These are phyloP conservation scores for Anthoptus insignis DNA, from an alignment of 2,888 invertebrate genomes.

Conservation along the genomic window DNA sequence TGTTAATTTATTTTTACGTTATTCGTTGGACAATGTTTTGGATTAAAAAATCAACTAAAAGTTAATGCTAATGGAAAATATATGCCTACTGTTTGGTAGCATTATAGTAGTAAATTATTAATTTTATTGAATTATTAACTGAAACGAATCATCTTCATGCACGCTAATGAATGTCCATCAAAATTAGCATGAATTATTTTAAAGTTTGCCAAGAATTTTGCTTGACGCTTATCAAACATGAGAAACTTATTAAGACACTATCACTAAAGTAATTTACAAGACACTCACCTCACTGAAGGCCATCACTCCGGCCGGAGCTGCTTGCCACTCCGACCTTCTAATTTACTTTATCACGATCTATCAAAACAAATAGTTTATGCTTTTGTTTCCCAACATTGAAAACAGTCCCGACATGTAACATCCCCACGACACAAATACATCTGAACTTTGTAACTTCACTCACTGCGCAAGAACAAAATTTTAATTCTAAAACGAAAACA, in stretches of 20 bases:
- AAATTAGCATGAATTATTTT: neutral
- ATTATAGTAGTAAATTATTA: conserved; percentile 17
- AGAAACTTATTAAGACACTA: conserved; percentile 28
- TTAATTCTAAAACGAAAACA: conserved; percentile 85
- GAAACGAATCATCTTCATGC: neutral
- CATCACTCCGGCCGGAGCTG: conserved; percentile 89
- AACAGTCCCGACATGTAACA: conserved; percentile 85
- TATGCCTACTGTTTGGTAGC: conserved; percentile 17
- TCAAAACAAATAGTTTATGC: conserved; percentile 86
- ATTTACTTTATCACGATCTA: conserved; percentile 78
- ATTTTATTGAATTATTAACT: neutral
- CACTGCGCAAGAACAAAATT: conserved; percentile 86
- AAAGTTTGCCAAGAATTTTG: conserved; percentile 12
- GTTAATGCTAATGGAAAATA: conserved; percentile 7
- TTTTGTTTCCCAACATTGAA: conserved; percentile 86
- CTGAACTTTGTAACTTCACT: conserved; percentile 82
- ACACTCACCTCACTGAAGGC: conserved; percentile 93
- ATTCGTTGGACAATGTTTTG: too few relatives aligned
- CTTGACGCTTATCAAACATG: conserved; percentile 39
- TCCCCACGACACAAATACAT: conserved; percentile 84
- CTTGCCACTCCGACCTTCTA: conserved; percentile 85
- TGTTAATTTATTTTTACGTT: too few relatives aligned
- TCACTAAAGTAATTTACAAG: conserved; percentile 45
- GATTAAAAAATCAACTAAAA: conserved; percentile 1
- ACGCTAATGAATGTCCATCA: neutral